Percentiles rank a stretch among this genome's conserved stretches.
phyloP scores from a whole-genome alignment of 2,113 vertebrate species.

The Mormoops blainvillei region DNA sequence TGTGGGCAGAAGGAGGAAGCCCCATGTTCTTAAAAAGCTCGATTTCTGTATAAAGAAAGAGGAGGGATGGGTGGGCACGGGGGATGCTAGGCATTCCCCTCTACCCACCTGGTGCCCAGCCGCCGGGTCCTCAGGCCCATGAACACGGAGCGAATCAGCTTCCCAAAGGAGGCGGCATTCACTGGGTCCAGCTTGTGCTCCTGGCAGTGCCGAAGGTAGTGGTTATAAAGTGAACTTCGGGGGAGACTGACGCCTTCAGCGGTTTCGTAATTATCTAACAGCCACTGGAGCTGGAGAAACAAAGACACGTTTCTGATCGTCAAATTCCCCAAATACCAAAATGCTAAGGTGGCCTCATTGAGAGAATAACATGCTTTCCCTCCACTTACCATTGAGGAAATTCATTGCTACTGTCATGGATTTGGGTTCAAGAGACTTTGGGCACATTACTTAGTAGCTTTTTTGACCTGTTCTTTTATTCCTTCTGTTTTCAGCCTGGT shows the following conservation, averaged over 20 bases:
- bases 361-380: neutral
- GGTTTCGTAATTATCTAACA: slow-evolving; percentile 97
- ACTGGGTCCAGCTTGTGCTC: slow-evolving; percentile 98
- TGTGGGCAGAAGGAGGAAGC: neutral
- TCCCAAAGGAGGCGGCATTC: slow-evolving; percentile 97
- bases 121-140: slow-evolving; percentile 96
- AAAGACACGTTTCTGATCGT: neutral
- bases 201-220: slow-evolving; percentile 97
- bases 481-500: neutral
- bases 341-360: rapidly evolving
- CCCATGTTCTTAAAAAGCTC: neutral
- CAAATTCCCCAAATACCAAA: too few species aligned
- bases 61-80: rapidly evolving
- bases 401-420: neutral
- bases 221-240: slow-evolving; percentile 95
- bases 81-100: neutral
- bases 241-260: slow-evolving; percentile 96
- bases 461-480: neutral
- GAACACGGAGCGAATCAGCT: slow-evolving; percentile 97
- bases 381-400: rapidly evolving
- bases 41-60: neutral
- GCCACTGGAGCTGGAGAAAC: slow-evolving; percentile 91
- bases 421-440: neutral
- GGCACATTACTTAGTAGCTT: neutral
- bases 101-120: slow-evolving; percentile 92